A percentile compares a stretch with the other conserved stretches of the same genome.
Evolutionary conservation across 2,888 invertebrate species (phyloP).

Genomic region (Cryptophagus acutangulus): DNA sequence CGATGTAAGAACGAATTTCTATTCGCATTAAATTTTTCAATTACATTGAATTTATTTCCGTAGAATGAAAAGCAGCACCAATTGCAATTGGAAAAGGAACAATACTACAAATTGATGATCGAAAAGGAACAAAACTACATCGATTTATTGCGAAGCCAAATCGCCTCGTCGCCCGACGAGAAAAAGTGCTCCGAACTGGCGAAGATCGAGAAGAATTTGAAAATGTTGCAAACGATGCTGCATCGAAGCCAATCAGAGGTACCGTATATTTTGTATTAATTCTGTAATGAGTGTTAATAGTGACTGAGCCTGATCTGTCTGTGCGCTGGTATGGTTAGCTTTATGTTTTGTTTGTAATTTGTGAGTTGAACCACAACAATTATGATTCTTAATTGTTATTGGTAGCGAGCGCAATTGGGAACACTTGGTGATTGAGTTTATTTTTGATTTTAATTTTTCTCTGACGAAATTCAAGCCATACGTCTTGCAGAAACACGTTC

Average conservation of each 20-base stretch:
- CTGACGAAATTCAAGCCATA: not conserved
- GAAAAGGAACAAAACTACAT: slow-evolving; percentile 81
- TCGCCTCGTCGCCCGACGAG: slow-evolving; percentile 49
- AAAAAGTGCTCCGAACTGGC: slow-evolving; percentile 52
- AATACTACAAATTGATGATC: slow-evolving; percentile 84
- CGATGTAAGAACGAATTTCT: slow-evolving; percentile 60
- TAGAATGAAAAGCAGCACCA: slow-evolving; percentile 72
- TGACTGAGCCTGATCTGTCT: slow-evolving; percentile 14
- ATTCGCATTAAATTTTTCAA: slow-evolving; percentile 1
- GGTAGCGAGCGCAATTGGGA: slow-evolving; percentile 4
- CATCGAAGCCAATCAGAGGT: slow-evolving; percentile 42
- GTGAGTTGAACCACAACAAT: not conserved
- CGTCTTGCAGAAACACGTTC: not conserved
- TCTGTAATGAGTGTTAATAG: slow-evolving; percentile 18
- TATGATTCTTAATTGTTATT: not conserved
- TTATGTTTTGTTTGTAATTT: slow-evolving; percentile 1
- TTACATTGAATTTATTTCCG: slow-evolving; percentile 10
- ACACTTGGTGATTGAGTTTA: not conserved
- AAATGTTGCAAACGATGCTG: slow-evolving; percentile 57
- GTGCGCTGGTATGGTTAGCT: slow-evolving; percentile 6
- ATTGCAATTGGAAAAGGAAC: slow-evolving; percentile 75
- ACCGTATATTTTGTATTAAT: slow-evolving; percentile 19
- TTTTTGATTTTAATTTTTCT: slow-evolving; percentile 5
- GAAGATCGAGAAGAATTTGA: slow-evolving; percentile 57
- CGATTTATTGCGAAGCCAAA: slow-evolving; percentile 68